Percentiles rank a stretch among this genome's conserved stretches.
Conservation (phyloP, 1,140 invertebrate species). For the Anastrepha ludens region DNA sequence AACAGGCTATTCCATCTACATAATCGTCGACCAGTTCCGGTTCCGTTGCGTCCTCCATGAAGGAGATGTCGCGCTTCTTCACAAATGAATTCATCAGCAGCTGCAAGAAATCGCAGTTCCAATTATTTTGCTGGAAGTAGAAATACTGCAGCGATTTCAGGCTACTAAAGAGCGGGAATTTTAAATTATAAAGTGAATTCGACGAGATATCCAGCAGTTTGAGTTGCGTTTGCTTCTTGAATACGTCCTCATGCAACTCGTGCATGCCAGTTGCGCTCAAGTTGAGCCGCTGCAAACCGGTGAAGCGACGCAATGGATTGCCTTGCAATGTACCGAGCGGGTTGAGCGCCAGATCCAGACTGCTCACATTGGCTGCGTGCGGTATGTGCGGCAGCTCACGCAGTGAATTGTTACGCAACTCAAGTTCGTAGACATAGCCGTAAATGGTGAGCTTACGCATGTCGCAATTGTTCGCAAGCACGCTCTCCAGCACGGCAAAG, state of each 20-base stretch:
- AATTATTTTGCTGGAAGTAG: conserved; percentile 72
- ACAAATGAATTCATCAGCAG: conserved; percentile 70
- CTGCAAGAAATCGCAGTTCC: conserved; percentile 72
- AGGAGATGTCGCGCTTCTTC: conserved; percentile 67
- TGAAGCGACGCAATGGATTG: conserved; percentile 67
- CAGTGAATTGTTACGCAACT: conserved; percentile 71
- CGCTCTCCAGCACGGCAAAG: conserved; percentile 63
- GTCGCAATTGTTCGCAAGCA: conserved; percentile 65
- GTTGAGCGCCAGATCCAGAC: conserved; percentile 68
- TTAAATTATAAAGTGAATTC: conserved; percentile 67
- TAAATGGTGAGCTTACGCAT: conserved; percentile 65
- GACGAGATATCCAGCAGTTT: conserved; percentile 69
- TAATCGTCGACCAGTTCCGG: conserved; percentile 71
- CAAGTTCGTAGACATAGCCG: conserved; percentile 64
- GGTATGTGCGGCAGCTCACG: conserved; percentile 68
- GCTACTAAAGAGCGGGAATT: conserved; percentile 66
- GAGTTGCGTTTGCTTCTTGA: conserved; percentile 68
- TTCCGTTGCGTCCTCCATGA: conserved; percentile 68
- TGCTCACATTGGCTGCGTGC: conserved; percentile 65
- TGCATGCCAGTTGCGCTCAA: conserved; percentile 65
- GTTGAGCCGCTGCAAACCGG: conserved; percentile 64
- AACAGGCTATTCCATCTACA: conserved; percentile 70
- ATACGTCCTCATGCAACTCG: conserved; percentile 67
- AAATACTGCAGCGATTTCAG: conserved; percentile 71
- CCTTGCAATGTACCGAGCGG: conserved; percentile 68